phyloP scores from a whole-genome alignment of 2,888 invertebrate species.

The Tethea ocularis region DNA sequence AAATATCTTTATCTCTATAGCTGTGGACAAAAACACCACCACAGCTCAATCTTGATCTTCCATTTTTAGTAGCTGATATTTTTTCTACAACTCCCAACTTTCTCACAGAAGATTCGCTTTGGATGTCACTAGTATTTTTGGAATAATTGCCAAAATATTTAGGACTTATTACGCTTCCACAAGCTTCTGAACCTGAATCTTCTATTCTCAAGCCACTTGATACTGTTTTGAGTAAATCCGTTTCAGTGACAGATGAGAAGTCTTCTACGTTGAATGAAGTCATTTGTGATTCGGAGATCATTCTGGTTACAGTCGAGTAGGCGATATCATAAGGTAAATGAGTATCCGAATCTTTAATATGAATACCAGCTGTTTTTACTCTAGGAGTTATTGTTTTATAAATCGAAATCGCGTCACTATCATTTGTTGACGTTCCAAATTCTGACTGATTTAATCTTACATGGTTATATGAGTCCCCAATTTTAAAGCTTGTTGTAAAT shows the following conservation, averaged over 20 bases:
- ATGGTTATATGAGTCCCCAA: slow-evolving; percentile 43
- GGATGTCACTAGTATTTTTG: slow-evolving; percentile 34
- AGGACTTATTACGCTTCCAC: slow-evolving; percentile 25
- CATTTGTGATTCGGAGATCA: slow-evolving; percentile 12
- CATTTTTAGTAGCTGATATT: slow-evolving; percentile 30
- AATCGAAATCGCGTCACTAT: slow-evolving; percentile 20
- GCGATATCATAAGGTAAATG: slow-evolving; percentile 25
- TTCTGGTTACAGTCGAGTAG: slow-evolving; percentile 33
- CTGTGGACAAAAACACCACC: slow-evolving; percentile 72
- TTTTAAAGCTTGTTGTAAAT: slow-evolving; percentile 51
- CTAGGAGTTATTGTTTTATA: slow-evolving; percentile 37
- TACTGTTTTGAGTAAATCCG: slow-evolving; percentile 39
- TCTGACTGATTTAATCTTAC: slow-evolving; percentile 34
- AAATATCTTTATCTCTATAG: slow-evolving; percentile 59
- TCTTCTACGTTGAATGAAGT: slow-evolving; percentile 12
- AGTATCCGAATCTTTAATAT: slow-evolving; percentile 53
- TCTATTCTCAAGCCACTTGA: slow-evolving; percentile 40
- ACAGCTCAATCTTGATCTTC: slow-evolving; percentile 50
- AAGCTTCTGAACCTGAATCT: slow-evolving; percentile 45
- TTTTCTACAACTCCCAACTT: slow-evolving; percentile 23
- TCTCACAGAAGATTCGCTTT: slow-evolving; percentile 27
- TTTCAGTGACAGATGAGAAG: slow-evolving; percentile 26
- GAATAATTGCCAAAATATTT: slow-evolving; percentile 17
- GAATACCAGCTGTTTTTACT: slow-evolving; percentile 48
- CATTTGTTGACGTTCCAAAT: slow-evolving; percentile 46